Percentiles rank a stretch among this genome's conserved stretches.
Evolutionary conservation across 2,797 vertebrate species (phyloP).

Genomic region (Sternarchorhynchus goeldii): DNA sequence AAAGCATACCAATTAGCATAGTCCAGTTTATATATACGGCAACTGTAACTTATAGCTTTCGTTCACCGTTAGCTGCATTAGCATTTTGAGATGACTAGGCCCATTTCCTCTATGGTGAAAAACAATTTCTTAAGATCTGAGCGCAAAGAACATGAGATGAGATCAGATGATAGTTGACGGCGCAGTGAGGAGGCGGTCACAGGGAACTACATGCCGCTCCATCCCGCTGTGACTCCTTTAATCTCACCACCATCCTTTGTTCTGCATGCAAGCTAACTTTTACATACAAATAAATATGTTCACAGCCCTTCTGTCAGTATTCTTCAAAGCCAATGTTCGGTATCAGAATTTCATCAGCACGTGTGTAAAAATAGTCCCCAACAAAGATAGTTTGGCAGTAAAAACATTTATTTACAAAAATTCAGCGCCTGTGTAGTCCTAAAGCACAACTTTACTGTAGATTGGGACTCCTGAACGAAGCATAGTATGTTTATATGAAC

Average conservation of each 20-base stretch:
- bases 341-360: not conserved
- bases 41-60: conserved; percentile 48
- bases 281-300: not conserved
- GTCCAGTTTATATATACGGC: not conserved
- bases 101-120: no score
- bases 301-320: not conserved
- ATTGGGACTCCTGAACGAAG: not conserved
- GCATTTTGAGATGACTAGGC: not conserved
- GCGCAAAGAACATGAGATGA: conserved; percentile 39
- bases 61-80: conserved; percentile 52
- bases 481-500: not conserved
- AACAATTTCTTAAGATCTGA: conserved; percentile 21
- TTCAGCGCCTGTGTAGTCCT: not conserved
- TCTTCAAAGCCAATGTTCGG: not conserved
- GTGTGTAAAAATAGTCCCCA: not conserved
- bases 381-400: not conserved
- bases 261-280: conserved; percentile 9
- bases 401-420: not conserved
- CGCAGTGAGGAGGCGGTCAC: conserved; percentile 48
- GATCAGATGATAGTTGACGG: conserved; percentile 50
- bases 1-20: not conserved
- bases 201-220: conserved; percentile 46
- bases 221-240: conserved; percentile 56
- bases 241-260: conserved; percentile 53
- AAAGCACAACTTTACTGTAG: not conserved